Percentiles rank a stretch among this genome's conserved stretches.
Conservation (phyloP, 2,888 invertebrate genomes). For the Agrotis ipsilon region DNA sequence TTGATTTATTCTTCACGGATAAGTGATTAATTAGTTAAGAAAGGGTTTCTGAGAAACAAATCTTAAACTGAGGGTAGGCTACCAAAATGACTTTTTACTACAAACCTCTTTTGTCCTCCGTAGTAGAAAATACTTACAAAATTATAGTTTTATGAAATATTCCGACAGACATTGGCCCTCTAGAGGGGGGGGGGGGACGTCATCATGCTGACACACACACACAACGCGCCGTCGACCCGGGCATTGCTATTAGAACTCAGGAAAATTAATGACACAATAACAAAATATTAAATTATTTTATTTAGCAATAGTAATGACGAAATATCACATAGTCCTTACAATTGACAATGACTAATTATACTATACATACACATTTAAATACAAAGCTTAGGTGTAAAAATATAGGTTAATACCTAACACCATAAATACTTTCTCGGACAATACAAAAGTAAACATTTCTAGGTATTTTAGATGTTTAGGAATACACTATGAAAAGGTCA, state of each 20-base stretch:
- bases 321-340: conserved; percentile 87
- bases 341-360: conserved; percentile 76
- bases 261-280: conserved; percentile 24
- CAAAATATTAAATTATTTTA: conserved; percentile 76
- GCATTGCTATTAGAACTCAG: not conserved
- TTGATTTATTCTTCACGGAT: too few relatives aligned
- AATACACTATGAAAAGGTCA: conserved; percentile 5
- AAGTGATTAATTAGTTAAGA: too few relatives aligned
- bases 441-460: conserved; percentile 31
- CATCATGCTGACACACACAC: too few relatives aligned
- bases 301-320: conserved; percentile 80
- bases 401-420: conserved; percentile 45
- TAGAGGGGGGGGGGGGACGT: too few relatives aligned
- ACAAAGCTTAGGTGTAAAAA: conserved; percentile 42
- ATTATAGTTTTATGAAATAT: too few relatives aligned
- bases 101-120: too few relatives aligned
- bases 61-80: too few relatives aligned
- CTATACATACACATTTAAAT: conserved; percentile 63
- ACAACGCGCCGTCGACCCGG: too few relatives aligned
- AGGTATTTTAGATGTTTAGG: not conserved
- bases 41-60: too few relatives aligned
- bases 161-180: too few relatives aligned
- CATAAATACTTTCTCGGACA: conserved; percentile 44
- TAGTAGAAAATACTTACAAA: too few relatives aligned
- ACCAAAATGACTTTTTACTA: too few relatives aligned